phyloP scores from a whole-genome alignment of 2,113 vertebrate species.

The Chamaetylas fuelleborni region DNA sequence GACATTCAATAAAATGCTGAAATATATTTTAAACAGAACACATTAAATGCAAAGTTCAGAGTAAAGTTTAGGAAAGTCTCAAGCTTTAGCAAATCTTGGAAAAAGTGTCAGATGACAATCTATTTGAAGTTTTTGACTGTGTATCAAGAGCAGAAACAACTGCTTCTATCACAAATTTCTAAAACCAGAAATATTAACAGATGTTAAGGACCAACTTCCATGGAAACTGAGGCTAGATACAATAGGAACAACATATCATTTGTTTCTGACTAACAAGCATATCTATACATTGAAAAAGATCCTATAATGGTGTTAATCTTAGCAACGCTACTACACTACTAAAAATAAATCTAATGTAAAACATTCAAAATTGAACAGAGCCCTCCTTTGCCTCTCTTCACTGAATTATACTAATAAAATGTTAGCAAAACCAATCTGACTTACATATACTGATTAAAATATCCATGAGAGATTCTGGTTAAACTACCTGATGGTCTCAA shows the following conservation, averaged over 20 bases:
- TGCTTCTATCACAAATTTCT: neutral
- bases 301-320: neutral
- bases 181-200: neutral
- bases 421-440: neutral
- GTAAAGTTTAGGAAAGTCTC: neutral
- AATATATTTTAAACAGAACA: neutral
- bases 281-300: neutral
- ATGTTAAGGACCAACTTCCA: neutral
- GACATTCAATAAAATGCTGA: neutral
- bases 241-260: neutral
- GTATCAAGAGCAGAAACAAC: neutral
- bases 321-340: neutral
- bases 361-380: neutral
- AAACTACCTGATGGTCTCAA: neutral
- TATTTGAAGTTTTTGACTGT: neutral
- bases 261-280: neutral
- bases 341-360: neutral
- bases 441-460: neutral
- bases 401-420: neutral
- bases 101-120: neutral
- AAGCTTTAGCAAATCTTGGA: neutral
- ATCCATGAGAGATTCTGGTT: neutral
- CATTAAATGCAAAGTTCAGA: neutral
- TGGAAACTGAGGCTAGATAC: neutral
- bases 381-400: neutral